These are phyloP conservation scores for Takifugu ocellatus DNA, from an alignment of 2,797 vertebrate species.

Conservation along the genomic window DNA sequence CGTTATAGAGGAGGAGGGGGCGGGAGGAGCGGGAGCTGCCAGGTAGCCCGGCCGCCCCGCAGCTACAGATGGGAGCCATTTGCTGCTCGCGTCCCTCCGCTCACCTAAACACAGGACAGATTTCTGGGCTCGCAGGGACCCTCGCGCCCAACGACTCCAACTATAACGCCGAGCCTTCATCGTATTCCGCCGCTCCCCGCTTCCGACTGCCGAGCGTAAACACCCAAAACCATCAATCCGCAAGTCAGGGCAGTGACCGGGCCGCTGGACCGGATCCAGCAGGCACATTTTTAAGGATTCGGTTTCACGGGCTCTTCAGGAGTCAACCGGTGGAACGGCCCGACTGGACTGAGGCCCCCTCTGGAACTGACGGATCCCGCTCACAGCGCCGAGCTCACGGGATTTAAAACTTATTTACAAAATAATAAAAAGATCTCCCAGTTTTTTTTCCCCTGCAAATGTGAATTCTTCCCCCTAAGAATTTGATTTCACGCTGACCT, in stretches of 20 bases:
- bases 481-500: too few species aligned
- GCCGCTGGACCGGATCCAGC: conserved; percentile 68
- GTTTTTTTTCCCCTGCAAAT: too few species aligned
- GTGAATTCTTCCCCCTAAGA: too few species aligned
- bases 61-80: conserved; percentile 76
- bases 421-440: too few species aligned
- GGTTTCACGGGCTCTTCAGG: conserved; percentile 68
- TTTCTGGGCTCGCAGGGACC: conserved; percentile 43
- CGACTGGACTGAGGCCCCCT: conserved; percentile 20
- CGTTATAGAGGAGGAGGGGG: conserved; percentile 72
- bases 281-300: conserved; percentile 78
- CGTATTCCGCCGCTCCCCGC: conserved; percentile 65
- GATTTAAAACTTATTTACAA: too few species aligned
- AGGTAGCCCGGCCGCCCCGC: conserved; percentile 52
- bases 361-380: too few species aligned
- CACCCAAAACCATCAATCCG: conserved; percentile 66
- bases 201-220: conserved; percentile 68
- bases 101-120: conserved; percentile 54
- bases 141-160: conserved; percentile 69
- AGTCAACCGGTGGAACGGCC: conserved; percentile 36
- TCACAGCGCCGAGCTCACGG: conserved; percentile 16
- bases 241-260: conserved; percentile 68
- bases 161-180: conserved; percentile 70
- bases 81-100: conserved; percentile 58
- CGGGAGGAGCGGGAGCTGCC: conserved; percentile 31